Conservation (phyloP, 2,888 invertebrate species). For the Endotricha flammealis region DNA sequence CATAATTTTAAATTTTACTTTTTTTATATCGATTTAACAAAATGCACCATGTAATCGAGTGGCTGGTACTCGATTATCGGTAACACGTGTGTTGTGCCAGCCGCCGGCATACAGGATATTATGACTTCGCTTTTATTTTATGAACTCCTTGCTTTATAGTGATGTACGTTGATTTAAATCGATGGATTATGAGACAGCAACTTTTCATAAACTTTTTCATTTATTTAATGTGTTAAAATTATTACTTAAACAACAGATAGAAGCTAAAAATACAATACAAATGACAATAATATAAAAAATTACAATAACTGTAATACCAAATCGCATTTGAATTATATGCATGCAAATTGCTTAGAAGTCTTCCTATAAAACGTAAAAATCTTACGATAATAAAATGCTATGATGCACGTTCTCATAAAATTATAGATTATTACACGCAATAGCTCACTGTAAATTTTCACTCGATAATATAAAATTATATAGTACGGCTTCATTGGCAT, state of each 20-base stretch:
- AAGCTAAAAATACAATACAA: not conserved
- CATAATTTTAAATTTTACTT: too few species aligned
- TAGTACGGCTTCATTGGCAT: not conserved
- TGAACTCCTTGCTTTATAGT: conserved; percentile 39
- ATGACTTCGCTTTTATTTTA: conserved; percentile 65
- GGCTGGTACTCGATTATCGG: conserved; percentile 12
- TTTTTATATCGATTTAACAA: not conserved
- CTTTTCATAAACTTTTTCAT: too few species aligned
- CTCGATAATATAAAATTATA: not conserved
- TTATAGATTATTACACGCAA: not conserved
- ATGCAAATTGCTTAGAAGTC: too few species aligned
- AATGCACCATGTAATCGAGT: conserved; percentile 1
- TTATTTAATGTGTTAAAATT: too few species aligned
- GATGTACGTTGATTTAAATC: too few species aligned
- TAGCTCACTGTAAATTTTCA: not conserved
- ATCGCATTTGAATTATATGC: too few species aligned
- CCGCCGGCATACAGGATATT: conserved; percentile 58
- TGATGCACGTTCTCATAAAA: not conserved
- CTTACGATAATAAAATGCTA: too few species aligned
- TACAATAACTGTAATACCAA: too few species aligned
- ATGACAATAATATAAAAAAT: too few species aligned
- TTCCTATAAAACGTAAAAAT: too few species aligned
- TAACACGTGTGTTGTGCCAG: conserved; percentile 37
- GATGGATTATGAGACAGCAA: too few species aligned
- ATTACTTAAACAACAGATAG: too few species aligned